Base-by-base conservation (phyloP, 1,140 invertebrate genomes). In the Neodiprion virginianus region DNA sequence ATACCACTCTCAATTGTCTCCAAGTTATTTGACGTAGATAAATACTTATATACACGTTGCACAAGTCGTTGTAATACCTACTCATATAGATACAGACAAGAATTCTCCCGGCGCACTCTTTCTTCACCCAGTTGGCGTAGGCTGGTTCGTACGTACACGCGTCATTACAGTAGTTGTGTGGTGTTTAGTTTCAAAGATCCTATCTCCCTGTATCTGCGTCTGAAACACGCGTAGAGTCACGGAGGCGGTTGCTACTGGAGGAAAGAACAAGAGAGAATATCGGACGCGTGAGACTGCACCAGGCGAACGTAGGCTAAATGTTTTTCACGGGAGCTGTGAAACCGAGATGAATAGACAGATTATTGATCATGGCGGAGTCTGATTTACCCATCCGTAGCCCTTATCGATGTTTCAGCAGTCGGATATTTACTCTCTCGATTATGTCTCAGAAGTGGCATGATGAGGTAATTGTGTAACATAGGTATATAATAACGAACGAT, bases 111-210 rank as follows among this genome's bases (percentile, higher is more conserved):
- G 5, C 53, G 53, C 8, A 61, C 11, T 17, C n/a, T 14, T 5
- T 61, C 53, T 61, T 12, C 53, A 5, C 53, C n/a, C 7, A 21
- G 67, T 69, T 69, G 10, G 21, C 21, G 67, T 47, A 69, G 70
- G 48, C 48, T n/a, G 23, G 47, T 40, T 14, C 48, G 70, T 23
- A 48, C 70, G 70, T 71, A 50, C 70, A 50, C 53, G 14, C 48
- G 48, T 71, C 48, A 71, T 69, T 71, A 40, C 70, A 14, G 70
- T 71, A 71, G 70, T 71, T 71, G 70, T 48, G 70, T 50, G 70
- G 70, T 71, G 70, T 50, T 71, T 50, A 71, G 70, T 71, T 71
- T 71, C 70, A 47, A 48, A 71, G 70, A 71, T 71, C 40, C 7
- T 71, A 71, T 71, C 70, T 61, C 11, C 11, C 53, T 61, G 53